phyloP scores from a whole-genome alignment of 30 jellyfish, hydroid and myxozoan species.

The Calvadosia cruxmelitensis region DNA sequence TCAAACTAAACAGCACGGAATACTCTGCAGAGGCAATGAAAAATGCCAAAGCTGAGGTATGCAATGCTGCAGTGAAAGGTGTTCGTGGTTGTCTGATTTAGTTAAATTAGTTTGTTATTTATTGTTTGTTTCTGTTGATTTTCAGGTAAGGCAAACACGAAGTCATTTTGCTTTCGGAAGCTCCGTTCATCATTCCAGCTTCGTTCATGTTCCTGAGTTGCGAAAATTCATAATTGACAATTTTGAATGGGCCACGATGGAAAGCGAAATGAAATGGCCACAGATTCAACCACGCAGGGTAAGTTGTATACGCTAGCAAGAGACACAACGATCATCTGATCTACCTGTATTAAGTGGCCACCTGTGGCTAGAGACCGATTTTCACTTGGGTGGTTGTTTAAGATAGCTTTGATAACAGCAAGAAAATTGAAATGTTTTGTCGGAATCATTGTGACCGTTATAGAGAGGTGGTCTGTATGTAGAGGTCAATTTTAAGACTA shows the following conservation, averaged over 20 bases:
- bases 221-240: slow-evolving; percentile 33
- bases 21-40: neutral
- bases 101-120: neutral
- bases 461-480: too few species aligned
- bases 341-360: too few species aligned
- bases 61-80: neutral
- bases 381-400: too few species aligned
- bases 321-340: too few species aligned
- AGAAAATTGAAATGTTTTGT: too few species aligned
- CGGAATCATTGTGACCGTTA: too few species aligned
- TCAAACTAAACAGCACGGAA: neutral
- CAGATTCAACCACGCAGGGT: slow-evolving; percentile 47
- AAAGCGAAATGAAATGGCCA: slow-evolving; percentile 71
- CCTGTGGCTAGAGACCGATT: too few species aligned
- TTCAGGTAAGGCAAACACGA: slow-evolving; percentile 33
- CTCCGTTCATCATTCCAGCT: slow-evolving; percentile 48
- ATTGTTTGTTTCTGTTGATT: neutral
- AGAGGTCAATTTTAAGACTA: too few species aligned
- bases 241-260: slow-evolving; percentile 89
- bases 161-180: slow-evolving; percentile 73
- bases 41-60: neutral
- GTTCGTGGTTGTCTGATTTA: neutral
- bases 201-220: slow-evolving; percentile 22
- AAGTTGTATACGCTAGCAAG: too few species aligned
- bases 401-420: too few species aligned